Base-by-base conservation (phyloP, 2,797 vertebrate genomes). In the Ficedula albicollis region DNA sequence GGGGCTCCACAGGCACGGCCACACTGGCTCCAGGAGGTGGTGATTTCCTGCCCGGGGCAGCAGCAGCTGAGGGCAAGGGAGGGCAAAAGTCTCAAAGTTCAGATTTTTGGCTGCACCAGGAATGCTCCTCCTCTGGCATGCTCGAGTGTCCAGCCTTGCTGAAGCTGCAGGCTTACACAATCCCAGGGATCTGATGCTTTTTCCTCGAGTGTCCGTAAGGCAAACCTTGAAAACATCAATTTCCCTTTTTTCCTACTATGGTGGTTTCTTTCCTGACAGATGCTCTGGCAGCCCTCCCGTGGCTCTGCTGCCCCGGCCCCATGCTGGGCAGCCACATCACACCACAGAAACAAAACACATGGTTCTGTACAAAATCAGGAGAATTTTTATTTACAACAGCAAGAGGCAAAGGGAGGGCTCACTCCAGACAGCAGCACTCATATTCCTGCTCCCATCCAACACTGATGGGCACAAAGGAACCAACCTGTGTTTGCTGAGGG, bases 321-420 rank as follows among this genome's bases (percentile, higher is more conserved):
- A 15, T 0, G 1, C 49, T 20, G 32, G 6, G 9, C 0, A 1
- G 54, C 60, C 76, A 6, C 15, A 22, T 14, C 70, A 48, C 67
- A 23, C 1, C 0, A 1, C 36, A 18, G 32, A 51, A 64, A 69
- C 39, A 76, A 87, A 74, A 25, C 46, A 39, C 12, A 64, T 15
- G 39, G 1, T 43, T 58, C 76, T 25, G 21, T 90, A 90, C 59
- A 85, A 96, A 97, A 96, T 27, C 5, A 73, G 21, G 54, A 60
- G n/a, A 34, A 49, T 12, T 67, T 92, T 96, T 94, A 96, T 97
- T 92, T 95, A 93, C 91, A 96, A 26, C 32, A 18, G n/a, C 2
- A 17, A 67, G 44, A 48, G 82, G 60, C 67, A 15, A 30, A 17
- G 8, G 20, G 34, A 60, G 30, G 46, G n/a, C 21, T 55, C 46